Percentiles rank a stretch among this genome's conserved stretches.
Evolutionary conservation across 2,888 invertebrate genomes (phyloP).

Genomic region (Cataglyphis rosenhaueri): DNA sequence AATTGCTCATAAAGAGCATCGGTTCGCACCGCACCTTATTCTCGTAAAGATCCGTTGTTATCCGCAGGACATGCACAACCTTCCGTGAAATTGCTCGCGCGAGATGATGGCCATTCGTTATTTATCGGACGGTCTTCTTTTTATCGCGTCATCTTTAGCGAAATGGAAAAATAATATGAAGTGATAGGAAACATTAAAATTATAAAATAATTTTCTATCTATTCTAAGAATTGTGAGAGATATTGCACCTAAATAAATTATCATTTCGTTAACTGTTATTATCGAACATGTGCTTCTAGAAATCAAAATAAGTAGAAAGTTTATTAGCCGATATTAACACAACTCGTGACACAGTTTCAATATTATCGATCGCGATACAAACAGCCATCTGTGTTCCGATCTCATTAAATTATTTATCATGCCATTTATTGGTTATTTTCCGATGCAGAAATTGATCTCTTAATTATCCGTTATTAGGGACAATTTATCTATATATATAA

Average conservation of each 20-base stretch:
- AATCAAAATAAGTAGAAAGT: background rate
- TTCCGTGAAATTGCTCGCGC: conserved; percentile 45
- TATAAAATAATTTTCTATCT: too few relatives aligned
- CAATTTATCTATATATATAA: background rate
- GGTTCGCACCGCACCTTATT: background rate
- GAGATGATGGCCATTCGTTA: conserved; percentile 26
- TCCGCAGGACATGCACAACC: conserved; percentile 19
- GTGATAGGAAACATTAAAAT: background rate
- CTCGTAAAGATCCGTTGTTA: conserved; percentile 17
- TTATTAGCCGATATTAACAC: conserved; percentile 1
- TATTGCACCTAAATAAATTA: too few relatives aligned
- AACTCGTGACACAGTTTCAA: background rate
- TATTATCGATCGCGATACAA: conserved; percentile 8
- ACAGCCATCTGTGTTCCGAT: background rate
- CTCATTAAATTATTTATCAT: conserved; percentile 24
- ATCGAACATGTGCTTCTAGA: background rate
- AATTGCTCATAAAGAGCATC: conserved; percentile 39
- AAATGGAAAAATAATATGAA: background rate
- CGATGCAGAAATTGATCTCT: background rate
- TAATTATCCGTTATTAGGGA: background rate
- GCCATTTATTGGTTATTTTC: conserved; percentile 18
- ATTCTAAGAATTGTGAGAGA: too few relatives aligned
- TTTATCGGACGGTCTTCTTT: background rate
- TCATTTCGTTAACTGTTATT: too few relatives aligned
- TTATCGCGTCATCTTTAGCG: background rate